phyloP scores from a whole-genome alignment of 2,888 invertebrate species.

The Phaedon cochleariae region DNA sequence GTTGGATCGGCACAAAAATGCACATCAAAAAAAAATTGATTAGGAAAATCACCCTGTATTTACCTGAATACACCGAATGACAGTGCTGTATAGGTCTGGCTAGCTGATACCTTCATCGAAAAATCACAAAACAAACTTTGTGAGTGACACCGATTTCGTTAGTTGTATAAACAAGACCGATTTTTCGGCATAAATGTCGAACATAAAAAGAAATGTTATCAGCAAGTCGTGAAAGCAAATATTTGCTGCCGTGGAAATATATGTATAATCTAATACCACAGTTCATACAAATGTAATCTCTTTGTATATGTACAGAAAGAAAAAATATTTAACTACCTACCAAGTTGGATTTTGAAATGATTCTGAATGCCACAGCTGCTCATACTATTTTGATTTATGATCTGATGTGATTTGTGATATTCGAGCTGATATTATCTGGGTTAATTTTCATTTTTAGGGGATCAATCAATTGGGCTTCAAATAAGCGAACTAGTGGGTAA shows the following conservation, averaged over 20 bases:
- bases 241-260: slow-evolving; percentile 26
- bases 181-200: slow-evolving; percentile 11
- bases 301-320: slow-evolving; percentile 18
- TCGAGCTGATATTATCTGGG: no score
- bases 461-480: no score
- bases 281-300: slow-evolving; percentile 27
- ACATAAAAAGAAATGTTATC: slow-evolving; percentile 24
- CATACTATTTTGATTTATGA: not conserved
- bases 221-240: slow-evolving; percentile 20
- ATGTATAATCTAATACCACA: slow-evolving; percentile 25
- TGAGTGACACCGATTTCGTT: not conserved
- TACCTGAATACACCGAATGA: no score
- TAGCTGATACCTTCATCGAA: not conserved
- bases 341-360: slow-evolving; percentile 11
- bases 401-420: slow-evolving; percentile 5
- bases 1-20: no score
- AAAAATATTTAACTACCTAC: slow-evolving; percentile 20
- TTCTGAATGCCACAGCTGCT: slow-evolving; percentile 12
- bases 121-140: not conserved
- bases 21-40: no score
- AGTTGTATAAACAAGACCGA: not conserved
- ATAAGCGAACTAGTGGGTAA: no score
- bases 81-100: no score
- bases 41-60: no score
- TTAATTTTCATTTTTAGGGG: no score